A percentile compares a stretch with the other conserved stretches of the same genome.
phyloP scores from a whole-genome alignment of 1,140 invertebrate genomes.

The Tetramorium simillimum region DNA sequence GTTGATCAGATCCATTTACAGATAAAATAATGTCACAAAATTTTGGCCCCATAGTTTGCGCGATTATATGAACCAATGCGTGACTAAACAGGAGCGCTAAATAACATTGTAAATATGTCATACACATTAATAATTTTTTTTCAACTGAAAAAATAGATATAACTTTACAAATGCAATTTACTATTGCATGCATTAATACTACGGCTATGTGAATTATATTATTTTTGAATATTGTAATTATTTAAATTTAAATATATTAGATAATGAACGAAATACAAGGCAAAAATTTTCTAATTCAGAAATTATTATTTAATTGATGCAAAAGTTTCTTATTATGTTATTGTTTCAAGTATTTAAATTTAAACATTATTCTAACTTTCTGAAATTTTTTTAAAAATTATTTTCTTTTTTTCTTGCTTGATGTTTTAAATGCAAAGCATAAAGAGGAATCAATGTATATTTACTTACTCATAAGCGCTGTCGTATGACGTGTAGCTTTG shows the following conservation, averaged over 20 bases:
- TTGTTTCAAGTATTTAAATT: not conserved
- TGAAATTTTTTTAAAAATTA: not conserved
- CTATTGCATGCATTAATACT: too few relatives aligned
- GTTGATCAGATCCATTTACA: not conserved
- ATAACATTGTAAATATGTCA: not conserved
- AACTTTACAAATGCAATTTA: too few relatives aligned
- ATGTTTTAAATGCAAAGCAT: not conserved
- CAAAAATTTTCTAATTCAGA: too few relatives aligned
- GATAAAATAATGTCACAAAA: not conserved
- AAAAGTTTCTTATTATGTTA: not conserved
- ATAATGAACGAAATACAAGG: too few relatives aligned
- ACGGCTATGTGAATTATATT: too few relatives aligned
- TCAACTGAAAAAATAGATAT: too few relatives aligned
- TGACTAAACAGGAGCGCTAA: not conserved
- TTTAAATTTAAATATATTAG: too few relatives aligned
- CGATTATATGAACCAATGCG: fast-evolving
- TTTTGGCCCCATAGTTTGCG: not conserved
- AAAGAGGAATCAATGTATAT: not conserved
- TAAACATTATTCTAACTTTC: not conserved
- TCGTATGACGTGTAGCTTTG: not conserved
- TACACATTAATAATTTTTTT: too few relatives aligned
- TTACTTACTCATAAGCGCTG: not conserved
- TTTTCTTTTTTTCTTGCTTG: too few relatives aligned
- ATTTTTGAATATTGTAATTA: too few relatives aligned
- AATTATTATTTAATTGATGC: too few relatives aligned